Evolutionary conservation across 2,113 vertebrate species (phyloP).

Genomic region (Coturnix japonica): DNA sequence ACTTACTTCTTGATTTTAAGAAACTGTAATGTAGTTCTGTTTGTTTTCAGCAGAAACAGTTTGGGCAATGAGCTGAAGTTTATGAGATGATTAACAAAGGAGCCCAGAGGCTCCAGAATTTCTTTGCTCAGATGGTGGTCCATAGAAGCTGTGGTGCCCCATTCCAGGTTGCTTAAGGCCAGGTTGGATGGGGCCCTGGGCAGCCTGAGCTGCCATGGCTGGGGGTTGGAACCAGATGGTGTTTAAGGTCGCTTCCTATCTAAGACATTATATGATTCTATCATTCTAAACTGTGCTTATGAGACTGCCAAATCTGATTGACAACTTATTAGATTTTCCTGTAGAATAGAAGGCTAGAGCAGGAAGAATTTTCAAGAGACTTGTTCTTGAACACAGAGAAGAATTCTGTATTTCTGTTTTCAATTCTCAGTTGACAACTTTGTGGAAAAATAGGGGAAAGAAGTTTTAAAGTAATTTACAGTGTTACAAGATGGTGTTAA

Average conservation of each 20-base stretch:
- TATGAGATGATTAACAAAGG: not conserved
- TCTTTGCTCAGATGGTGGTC: not conserved
- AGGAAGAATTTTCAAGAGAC: not conserved
- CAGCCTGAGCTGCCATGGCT: not conserved
- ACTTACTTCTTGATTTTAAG: not conserved
- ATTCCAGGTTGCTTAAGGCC: not conserved
- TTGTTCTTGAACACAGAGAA: not conserved
- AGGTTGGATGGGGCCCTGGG: not conserved
- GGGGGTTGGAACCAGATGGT: not conserved
- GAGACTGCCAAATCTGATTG: not conserved
- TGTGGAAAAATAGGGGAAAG: not conserved
- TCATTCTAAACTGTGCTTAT: not conserved
- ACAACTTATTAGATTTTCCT: not conserved
- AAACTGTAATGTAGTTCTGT: not conserved
- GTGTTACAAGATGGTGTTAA: not conserved
- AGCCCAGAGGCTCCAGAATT: not conserved
- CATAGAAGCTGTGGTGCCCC: not conserved
- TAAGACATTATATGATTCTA: not conserved
- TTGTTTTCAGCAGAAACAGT: not conserved
- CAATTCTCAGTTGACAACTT: not conserved
- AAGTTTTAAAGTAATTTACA: not conserved
- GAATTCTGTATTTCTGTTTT: not conserved
- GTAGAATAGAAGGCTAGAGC: not conserved
- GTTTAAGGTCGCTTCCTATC: not conserved
- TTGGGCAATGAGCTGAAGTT: not conserved